Conservation (phyloP, 2,888 invertebrate species). For the Nomada hirtipes region DNA sequence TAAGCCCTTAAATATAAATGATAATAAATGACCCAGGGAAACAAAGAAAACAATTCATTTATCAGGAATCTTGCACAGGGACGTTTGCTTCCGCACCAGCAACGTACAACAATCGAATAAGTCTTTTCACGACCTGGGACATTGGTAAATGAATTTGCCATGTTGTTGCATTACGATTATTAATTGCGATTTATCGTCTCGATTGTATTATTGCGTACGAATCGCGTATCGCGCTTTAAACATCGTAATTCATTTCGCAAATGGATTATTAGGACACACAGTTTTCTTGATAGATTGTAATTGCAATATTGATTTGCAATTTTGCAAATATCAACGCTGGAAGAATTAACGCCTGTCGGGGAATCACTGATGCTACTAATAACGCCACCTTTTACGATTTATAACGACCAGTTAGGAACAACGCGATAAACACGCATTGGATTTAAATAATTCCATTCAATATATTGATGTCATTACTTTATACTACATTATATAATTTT, state of each 20-base stretch:
- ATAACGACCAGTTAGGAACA: slow-evolving; percentile 14
- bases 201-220: slow-evolving; percentile 31
- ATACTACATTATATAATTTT: too few species aligned
- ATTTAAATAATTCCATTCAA: neutral
- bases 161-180: slow-evolving; percentile 29
- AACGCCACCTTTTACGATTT: slow-evolving; percentile 24
- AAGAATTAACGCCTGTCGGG: slow-evolving; percentile 31
- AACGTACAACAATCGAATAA: neutral
- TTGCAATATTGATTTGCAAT: slow-evolving; percentile 47
- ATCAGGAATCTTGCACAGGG: neutral
- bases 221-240: slow-evolving; percentile 32
- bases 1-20: too few species aligned
- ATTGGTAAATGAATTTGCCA: slow-evolving; percentile 1
- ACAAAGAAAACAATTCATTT: neutral
- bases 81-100: neutral
- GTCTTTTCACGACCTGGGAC: neutral
- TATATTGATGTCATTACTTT: neutral
- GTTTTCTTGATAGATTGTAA: slow-evolving; percentile 51
- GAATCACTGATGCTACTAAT: slow-evolving; percentile 40
- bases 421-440: neutral
- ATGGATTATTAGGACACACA: slow-evolving; percentile 44
- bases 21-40: too few species aligned
- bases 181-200: slow-evolving; percentile 17
- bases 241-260: slow-evolving; percentile 53
- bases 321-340: slow-evolving; percentile 9